Percentiles rank a stretch among this genome's conserved stretches.
These are phyloP conservation scores for Rhinolophus ferrumequinum DNA, from an alignment of 2,113 vertebrate genomes.

Conservation along the genomic window DNA sequence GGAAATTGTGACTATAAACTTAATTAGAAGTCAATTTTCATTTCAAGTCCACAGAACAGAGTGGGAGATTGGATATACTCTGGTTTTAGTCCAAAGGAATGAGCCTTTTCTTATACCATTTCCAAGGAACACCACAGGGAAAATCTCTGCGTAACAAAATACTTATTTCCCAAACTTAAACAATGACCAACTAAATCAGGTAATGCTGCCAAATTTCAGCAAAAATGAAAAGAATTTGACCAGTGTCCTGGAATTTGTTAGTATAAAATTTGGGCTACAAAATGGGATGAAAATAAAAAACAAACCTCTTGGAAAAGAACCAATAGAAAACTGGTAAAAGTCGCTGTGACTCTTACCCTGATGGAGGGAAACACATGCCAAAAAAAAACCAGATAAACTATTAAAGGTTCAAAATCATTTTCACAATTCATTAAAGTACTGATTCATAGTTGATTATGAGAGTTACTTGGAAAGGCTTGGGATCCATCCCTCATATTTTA, in stretches of 20 bases:
- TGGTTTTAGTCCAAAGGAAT: neutral
- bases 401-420: neutral
- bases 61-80: neutral
- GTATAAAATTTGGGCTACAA: conserved; percentile 2
- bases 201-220: neutral
- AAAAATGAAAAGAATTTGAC: conserved; percentile 10
- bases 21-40: neutral
- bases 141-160: conserved; percentile 35
- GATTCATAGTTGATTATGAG: neutral
- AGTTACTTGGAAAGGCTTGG: neutral
- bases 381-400: neutral
- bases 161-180: neutral
- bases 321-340: neutral
- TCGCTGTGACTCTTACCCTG: neutral
- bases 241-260: neutral
- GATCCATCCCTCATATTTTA: neutral
- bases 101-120: neutral
- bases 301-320: neutral
- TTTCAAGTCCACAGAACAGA: neutral
- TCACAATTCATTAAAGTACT: neutral
- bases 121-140: neutral
- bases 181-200: neutral
- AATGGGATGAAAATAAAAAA: neutral
- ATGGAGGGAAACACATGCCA: neutral
- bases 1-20: neutral